Evolutionary conservation across 2,113 vertebrate species (phyloP).

Genomic region (Phalacrocorax aristotelis): DNA sequence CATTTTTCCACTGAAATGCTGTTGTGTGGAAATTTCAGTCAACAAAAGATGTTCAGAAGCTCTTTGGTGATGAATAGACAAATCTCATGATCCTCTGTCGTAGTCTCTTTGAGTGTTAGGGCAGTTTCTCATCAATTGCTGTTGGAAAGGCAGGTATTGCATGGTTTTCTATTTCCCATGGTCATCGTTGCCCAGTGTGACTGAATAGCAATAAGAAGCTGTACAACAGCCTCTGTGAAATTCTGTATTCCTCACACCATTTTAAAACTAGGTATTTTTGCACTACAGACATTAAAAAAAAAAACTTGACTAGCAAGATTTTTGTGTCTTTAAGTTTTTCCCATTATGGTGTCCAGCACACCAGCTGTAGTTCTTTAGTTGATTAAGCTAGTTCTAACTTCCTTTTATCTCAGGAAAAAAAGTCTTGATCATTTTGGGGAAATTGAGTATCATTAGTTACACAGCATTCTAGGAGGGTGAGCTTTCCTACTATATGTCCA

Average conservation of each 20-base stretch:
- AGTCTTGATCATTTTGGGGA: background rate
- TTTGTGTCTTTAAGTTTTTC: background rate
- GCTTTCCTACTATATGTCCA: background rate
- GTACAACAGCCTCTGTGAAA: background rate
- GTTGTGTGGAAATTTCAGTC: background rate
- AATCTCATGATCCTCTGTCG: background rate
- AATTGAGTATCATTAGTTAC: background rate
- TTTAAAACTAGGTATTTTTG: background rate
- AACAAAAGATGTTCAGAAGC: background rate
- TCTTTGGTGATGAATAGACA: background rate
- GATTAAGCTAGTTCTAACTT: background rate
- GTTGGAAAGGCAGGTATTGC: background rate
- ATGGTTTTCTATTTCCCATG: background rate
- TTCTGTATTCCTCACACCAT: background rate
- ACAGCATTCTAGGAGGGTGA: background rate
- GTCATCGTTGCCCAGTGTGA: background rate
- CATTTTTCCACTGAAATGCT: background rate
- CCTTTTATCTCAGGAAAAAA: background rate
- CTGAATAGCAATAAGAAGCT: background rate
- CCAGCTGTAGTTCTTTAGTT: background rate
- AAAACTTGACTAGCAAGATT: background rate
- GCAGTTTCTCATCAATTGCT: background rate
- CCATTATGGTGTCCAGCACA: accelerated
- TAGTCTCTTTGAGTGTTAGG: background rate
- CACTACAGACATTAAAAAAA: background rate